These are phyloP conservation scores for Helicoverpa assulta DNA, from an alignment of 2,888 invertebrate species.

Conservation along the genomic window DNA sequence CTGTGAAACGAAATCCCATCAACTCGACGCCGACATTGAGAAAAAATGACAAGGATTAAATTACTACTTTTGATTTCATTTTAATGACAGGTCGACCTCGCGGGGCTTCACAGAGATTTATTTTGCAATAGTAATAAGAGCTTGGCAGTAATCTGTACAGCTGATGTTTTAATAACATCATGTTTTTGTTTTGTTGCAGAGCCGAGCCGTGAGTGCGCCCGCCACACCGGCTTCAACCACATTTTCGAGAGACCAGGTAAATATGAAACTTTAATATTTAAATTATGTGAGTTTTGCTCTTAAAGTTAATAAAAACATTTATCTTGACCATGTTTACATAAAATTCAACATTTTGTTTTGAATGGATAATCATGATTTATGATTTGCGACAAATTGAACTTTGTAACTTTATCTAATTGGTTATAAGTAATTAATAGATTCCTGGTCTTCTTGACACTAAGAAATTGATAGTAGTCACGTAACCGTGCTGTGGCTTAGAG, in stretches of 20 bases:
- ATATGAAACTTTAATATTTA: slow-evolving; percentile 33
- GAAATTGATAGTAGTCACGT: slow-evolving; percentile 39
- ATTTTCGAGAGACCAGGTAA: slow-evolving; percentile 82
- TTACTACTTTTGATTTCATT: slow-evolving; percentile 82
- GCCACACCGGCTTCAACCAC: slow-evolving; percentile 81
- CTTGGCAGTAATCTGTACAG: slow-evolving; percentile 45
- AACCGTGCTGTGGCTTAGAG: slow-evolving; percentile 22
- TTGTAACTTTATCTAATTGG: slow-evolving; percentile 26
- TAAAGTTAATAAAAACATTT: not conserved
- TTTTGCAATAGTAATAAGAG: slow-evolving; percentile 61
- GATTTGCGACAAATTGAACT: slow-evolving; percentile 6
- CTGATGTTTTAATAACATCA: slow-evolving; percentile 45
- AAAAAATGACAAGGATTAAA: slow-evolving; percentile 77
- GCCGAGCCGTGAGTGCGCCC: slow-evolving; percentile 88
- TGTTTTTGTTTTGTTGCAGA: slow-evolving; percentile 79
- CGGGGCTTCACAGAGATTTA: slow-evolving; percentile 63
- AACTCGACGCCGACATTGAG: slow-evolving; percentile 64
- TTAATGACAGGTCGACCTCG: slow-evolving; percentile 76
- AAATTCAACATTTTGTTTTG: not conserved
- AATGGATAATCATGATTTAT: slow-evolving; percentile 3
- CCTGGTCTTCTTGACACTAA: slow-evolving; percentile 29
- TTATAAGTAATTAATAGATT: slow-evolving; percentile 26
- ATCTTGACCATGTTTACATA: slow-evolving; percentile 5
- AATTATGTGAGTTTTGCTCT: not conserved
- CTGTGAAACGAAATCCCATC: slow-evolving; percentile 72